Base-by-base conservation (phyloP, 2,113 vertebrate species). In the Chrysemys picta region DNA sequence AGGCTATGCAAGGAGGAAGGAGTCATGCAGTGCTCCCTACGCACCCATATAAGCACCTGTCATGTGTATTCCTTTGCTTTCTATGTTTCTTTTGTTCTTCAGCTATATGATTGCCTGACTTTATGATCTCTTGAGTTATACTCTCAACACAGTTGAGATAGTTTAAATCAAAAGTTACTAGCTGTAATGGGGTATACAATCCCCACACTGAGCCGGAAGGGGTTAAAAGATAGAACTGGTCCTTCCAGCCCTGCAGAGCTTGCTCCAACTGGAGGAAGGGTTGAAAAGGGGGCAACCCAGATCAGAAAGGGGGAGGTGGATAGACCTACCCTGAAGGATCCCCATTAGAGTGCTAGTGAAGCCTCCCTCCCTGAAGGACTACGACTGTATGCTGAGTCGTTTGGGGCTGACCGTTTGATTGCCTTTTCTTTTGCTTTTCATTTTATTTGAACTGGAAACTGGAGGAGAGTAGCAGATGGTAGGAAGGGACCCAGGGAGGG, bases 151-250 rank as follows among this genome's bases (percentile, higher is more conserved):
- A 88, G 56, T 84, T 92, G 93, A 86, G 79, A 88, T 10, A 86
- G 79, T 94, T 72, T 95, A 94, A 93, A 96, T 87, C 59, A 96
- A 96, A 95, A 92, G 92, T 96, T 95, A 95, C 57, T 87, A 38
- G 35, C 8, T 72, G 4, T 38, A n/a, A 19, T 72, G 65, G n/a
- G 35, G 8, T 38, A 38, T 38, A 38, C 35, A 72, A 72, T 38
- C 8, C 5, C 19, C 35, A 38, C 35, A 38, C 9, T 72, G n/a
- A 9, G 4, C 17, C 38, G 9, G 65, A 72, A 72, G n/a, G 8
- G 16, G 27, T 21, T 38, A 14, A 69, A 69, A 8, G 8, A 17
- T 4, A 72, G 65, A 72, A 72, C 17, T n/a, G 65, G 17, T 8
- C 35, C 16, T 17, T 69, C 62, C 31, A 19, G 14, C 35, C 35